Percentiles rank a stretch among this genome's conserved stretches.
Conservation (phyloP, 2,797 vertebrate species). For the Sebastes trivittatus region DNA sequence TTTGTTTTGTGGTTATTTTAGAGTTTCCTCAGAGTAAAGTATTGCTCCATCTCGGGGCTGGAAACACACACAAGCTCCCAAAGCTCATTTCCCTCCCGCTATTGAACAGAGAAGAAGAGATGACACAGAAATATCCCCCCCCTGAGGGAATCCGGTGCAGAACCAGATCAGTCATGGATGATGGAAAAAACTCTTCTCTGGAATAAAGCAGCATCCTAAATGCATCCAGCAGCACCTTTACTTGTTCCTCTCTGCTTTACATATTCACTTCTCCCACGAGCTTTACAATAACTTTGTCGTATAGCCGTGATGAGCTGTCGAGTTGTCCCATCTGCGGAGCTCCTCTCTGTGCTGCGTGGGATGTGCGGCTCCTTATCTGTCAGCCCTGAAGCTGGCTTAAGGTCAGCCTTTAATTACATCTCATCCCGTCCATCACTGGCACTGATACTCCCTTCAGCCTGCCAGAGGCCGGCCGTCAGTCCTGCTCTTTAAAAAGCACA, state of each 20-base stretch:
- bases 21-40: conserved; percentile 12
- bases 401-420: conserved; percentile 63
- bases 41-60: background rate
- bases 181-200: conserved; percentile 15
- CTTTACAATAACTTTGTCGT: background rate
- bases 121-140: conserved; percentile 46
- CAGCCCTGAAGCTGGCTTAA: conserved; percentile 31
- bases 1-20: conserved; percentile 46
- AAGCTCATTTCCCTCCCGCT: conserved; percentile 36
- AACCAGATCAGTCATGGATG: conserved; percentile 5
- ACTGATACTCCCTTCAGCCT: conserved; percentile 36
- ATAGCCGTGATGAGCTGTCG: background rate
- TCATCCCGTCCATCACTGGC: conserved; percentile 48
- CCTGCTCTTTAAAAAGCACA: conserved; percentile 5
- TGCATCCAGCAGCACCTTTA: background rate
- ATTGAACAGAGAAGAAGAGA: conserved; percentile 23
- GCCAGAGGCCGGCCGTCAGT: conserved; percentile 25
- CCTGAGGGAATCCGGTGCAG: conserved; percentile 15
- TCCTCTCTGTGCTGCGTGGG: background rate
- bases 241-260: background rate
- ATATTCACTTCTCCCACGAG: conserved; percentile 9
- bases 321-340: background rate
- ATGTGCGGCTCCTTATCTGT: conserved; percentile 32
- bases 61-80: conserved; percentile 12
- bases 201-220: background rate